A percentile compares a stretch with the other conserved stretches of the same genome.
These are phyloP conservation scores for Oryzias sinensis DNA, from an alignment of 2,797 vertebrate genomes.

Conservation along the genomic window DNA sequence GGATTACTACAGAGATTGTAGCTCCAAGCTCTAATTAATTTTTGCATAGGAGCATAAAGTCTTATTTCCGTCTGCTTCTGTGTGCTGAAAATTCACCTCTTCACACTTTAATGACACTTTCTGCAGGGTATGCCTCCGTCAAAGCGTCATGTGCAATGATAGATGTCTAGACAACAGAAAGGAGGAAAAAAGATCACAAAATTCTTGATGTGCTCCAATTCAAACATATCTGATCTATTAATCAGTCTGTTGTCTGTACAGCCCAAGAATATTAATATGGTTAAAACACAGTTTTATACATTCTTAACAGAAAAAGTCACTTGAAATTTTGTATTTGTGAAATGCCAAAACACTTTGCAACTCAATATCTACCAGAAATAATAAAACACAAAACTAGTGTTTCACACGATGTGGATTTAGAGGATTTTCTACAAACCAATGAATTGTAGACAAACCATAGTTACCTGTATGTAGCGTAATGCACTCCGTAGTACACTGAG, in stretches of 20 bases:
- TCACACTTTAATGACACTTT: not conserved
- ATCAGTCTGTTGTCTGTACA: too few species aligned
- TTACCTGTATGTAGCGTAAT: slow-evolving; percentile 97
- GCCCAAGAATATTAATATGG: too few species aligned
- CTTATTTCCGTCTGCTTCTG: slow-evolving; percentile 4
- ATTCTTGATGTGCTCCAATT: not conserved
- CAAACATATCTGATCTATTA: too few species aligned
- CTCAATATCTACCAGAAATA: slow-evolving; percentile 16
- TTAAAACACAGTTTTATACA: too few species aligned
- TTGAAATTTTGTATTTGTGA: not conserved
- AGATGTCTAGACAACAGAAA: not conserved
- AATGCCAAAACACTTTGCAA: slow-evolving; percentile 16
- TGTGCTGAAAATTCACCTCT: slow-evolving; percentile 9
- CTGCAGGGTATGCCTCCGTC: slow-evolving; percentile 1
- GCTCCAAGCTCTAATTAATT: slow-evolving; percentile 12
- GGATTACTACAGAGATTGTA: slow-evolving; percentile 1
- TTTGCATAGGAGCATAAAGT: slow-evolving; percentile 15
- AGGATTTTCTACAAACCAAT: not conserved
- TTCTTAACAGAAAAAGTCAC: too few species aligned
- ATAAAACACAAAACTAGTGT: slow-evolving; percentile 30
- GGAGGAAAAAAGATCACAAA: too few species aligned
- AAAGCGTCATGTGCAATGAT: not conserved
- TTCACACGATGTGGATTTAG: slow-evolving; percentile 13
- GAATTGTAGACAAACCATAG: not conserved
- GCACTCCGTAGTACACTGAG: slow-evolving; percentile 95